Conservation (phyloP, 2,797 vertebrate genomes). For the Pseudochirops corinnae region DNA sequence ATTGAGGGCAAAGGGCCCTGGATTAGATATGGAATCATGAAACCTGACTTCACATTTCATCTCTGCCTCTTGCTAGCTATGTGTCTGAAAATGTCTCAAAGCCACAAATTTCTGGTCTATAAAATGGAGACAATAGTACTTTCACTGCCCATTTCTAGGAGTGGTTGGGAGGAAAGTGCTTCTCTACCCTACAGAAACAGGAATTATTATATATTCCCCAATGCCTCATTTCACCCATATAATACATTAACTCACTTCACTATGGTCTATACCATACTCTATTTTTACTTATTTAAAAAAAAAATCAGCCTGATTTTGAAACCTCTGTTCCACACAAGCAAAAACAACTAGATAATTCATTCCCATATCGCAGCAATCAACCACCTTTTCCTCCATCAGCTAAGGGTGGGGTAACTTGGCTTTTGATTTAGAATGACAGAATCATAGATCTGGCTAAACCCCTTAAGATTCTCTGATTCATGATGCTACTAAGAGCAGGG, state of each 20-base stretch:
- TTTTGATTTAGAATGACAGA: not conserved
- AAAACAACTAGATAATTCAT: not conserved
- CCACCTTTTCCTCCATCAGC: not conserved
- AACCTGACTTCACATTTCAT: not conserved
- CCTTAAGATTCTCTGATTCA: not conserved
- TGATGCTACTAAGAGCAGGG: not conserved
- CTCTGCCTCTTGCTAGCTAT: not conserved
- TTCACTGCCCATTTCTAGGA: not conserved
- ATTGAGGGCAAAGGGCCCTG: not conserved
- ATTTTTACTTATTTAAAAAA: not conserved
- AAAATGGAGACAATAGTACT: not conserved
- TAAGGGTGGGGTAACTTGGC: not conserved
- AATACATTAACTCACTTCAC: not conserved
- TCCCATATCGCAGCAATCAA: not conserved
- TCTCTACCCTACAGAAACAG: not conserved
- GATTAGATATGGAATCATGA: not conserved
- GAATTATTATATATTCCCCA: not conserved
- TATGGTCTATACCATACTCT: not conserved
- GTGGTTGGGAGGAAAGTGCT: not conserved
- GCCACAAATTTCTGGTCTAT: not conserved
- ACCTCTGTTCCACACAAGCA: not conserved
- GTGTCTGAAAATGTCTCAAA: not conserved
- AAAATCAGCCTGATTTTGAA: not conserved
- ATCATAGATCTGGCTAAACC: not conserved
- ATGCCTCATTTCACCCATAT: not conserved